Base-by-base conservation (phyloP, 2,888 invertebrate species). In the Cacoxenus indagator region DNA sequence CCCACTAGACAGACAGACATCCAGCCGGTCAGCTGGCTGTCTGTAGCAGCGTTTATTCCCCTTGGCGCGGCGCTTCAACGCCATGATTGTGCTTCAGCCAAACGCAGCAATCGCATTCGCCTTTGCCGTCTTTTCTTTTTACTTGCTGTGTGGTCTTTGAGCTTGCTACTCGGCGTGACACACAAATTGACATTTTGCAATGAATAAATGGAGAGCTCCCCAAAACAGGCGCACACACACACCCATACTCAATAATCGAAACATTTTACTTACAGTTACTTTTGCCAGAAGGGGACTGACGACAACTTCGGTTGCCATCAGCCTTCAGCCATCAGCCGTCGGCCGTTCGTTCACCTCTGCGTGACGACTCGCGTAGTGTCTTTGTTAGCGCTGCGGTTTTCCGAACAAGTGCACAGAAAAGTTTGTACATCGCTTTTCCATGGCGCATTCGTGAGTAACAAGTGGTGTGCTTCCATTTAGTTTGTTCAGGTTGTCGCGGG, bases 351-450 rank as follows among this genome's bases (percentile, higher is more conserved):
- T n/a, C n/a, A 43, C 43, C 43, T 62, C 9, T 11, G 6, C 17
- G 22, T 62, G 22, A n/a, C n/a, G n/a, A 45, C 61, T 62, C 45
- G 61, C 61, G 73, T 80, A 75, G 77, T 77, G 73, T 76, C 75
- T 72, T 75, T 75, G 75, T 72, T 75, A 74, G 74, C 72, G 70
- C 81, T 86, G 87, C 86, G 85, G 87, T 85, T 82, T 78, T 75
- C 71, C 71, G 77, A 86, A 79, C 87, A 86, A 87, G 87, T 77
- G 81, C 84, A 70, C 86, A 87, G 83, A 76, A 85, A 77, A 74
- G 24, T 31, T 8, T 29, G 70, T 37, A 64, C 11, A 55, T 19
- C 9, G 6, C n/a, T 51, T 19, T 51, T 51, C n/a, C 45, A 43
- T 43, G n/a, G n/a, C 45, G 11, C 11, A 43, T n/a, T n/a, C n/a